phyloP scores from a whole-genome alignment of 2,113 vertebrate species.

The Zosterops pallidus region DNA sequence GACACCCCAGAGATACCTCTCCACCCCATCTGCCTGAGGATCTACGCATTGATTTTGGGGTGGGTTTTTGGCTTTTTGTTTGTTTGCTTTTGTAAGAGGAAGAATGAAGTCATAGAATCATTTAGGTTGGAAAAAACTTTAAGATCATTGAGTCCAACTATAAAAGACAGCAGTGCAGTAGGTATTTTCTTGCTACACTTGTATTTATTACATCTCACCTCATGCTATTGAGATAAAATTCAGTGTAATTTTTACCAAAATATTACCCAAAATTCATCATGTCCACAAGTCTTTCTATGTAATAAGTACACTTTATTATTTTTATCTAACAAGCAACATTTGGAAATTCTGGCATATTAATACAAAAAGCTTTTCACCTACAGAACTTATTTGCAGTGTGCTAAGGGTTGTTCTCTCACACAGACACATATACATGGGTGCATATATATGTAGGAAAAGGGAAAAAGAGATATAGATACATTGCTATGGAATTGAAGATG shows the following conservation, averaged over 20 bases:
- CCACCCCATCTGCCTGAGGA: neutral
- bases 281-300: neutral
- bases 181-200: neutral
- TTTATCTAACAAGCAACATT: neutral
- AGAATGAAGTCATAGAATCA: neutral
- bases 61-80: neutral
- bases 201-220: neutral
- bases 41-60: neutral
- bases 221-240: neutral
- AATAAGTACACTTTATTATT: neutral
- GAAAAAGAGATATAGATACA: neutral
- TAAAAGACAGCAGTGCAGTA: neutral
- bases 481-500: neutral
- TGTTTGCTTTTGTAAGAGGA: neutral
- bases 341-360: neutral
- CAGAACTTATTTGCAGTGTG: neutral
- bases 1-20: neutral
- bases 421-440: neutral
- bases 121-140: neutral
- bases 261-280: neutral
- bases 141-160: neutral
- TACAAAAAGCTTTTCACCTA: neutral
- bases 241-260: neutral
- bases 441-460: neutral
- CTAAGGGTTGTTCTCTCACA: neutral